phyloP scores from a whole-genome alignment of 1,140 invertebrate genomes.

The Drosophila leontia region DNA sequence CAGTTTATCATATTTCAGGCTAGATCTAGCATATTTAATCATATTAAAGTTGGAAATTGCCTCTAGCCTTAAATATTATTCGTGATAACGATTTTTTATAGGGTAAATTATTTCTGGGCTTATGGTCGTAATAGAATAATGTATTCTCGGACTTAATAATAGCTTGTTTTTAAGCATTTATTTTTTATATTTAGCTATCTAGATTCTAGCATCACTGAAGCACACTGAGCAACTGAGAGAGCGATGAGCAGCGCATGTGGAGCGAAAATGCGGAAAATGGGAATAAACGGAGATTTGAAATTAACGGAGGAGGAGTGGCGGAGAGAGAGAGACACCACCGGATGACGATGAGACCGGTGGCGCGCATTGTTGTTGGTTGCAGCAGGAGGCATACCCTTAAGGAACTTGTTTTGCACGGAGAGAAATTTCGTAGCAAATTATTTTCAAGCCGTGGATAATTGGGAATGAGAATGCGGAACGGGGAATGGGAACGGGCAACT shows the following conservation, averaged over 20 bases:
- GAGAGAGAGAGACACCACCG: conserved; percentile 26
- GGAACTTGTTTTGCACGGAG: conserved; percentile 76
- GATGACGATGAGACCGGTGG: conserved; percentile 39
- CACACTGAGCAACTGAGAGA: conserved; percentile 28
- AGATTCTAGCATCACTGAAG: too few species aligned
- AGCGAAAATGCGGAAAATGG: conserved; percentile 64
- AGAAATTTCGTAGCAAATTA: conserved; percentile 52
- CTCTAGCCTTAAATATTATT: too few species aligned
- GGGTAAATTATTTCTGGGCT: too few species aligned
- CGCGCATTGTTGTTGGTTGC: conserved; percentile 44
- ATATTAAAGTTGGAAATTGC: too few species aligned
- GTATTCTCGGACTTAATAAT: too few species aligned
- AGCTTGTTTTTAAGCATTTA: too few species aligned
- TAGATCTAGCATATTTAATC: too few species aligned
- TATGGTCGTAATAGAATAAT: too few species aligned
- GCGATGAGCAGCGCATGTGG: conserved; percentile 62
- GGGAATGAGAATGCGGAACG: conserved; percentile 9
- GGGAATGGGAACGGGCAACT: conserved; percentile 25
- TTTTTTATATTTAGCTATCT: too few species aligned
- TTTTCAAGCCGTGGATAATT: conserved; percentile 41
- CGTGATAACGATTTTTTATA: too few species aligned
- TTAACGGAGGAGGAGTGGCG: not conserved
- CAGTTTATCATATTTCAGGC: too few species aligned
- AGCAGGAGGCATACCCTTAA: conserved; percentile 57
- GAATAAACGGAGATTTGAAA: conserved; percentile 24